Base-by-base conservation (phyloP, 2,797 vertebrate genomes). In the Schizopygopsis malacanthus region DNA sequence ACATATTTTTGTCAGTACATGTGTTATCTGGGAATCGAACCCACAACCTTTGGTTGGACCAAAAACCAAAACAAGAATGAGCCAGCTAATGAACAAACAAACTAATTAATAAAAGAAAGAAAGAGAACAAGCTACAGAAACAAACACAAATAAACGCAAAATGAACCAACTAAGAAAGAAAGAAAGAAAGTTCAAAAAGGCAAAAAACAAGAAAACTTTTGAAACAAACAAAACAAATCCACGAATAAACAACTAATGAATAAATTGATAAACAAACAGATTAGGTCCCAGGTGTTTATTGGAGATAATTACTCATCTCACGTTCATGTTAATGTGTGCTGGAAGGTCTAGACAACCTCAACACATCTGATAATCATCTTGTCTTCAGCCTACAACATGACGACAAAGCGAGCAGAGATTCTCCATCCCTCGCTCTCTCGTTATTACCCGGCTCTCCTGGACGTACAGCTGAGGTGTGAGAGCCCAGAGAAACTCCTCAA, bases 241-340 rank as follows among this genome's bases (percentile, higher is more conserved):
- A 75, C 0, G 8, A 75, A 52, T 15, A 59, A 67, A 77, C 12
- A 75, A 73, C 20, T 6, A 37, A 37, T 22, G 37, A 54, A 37
- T 8, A 20, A 9, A 7, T 4, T 3, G 41, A n/a, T 22, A 15
- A 54, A 18, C 10, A 33, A 18, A 39, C 8, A 52, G 5, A 45
- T 43, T 9, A 63, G 77, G 87, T 79, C 73, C 41, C 28, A 54
- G 83, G 86, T 88, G 91, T 94, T 93, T 89, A 94, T 93, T 91
- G 90, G 84, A 61, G 69, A 88, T 92, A 92, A 94, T 92, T 91
- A 92, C 79, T 89, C 84, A 93, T 93, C 92, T 90, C 50, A 82
- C 67, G 90, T 90, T 92, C 92, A 90, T 89, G 92, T 52, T 52
- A 9, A 16, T 5, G 12, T 39, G 70, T 41, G 20, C 52, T 59